Evolutionary conservation across 2,888 invertebrate genomes (phyloP), one percentile per base, ranked within the genome.

Genomic region (Noctua pronuba): DNA sequence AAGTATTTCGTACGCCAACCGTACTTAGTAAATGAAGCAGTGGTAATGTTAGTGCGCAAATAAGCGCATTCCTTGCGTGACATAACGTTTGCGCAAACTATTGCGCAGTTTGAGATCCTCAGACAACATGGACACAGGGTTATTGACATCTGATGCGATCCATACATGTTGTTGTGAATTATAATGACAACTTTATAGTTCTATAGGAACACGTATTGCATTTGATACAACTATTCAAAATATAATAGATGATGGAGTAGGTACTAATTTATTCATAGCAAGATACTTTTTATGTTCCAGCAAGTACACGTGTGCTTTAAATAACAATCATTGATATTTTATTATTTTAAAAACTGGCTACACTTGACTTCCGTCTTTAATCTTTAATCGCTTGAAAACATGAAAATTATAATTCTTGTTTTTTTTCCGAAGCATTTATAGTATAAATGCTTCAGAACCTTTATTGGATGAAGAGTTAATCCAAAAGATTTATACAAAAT

Each of bases 131-230:
- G 65, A 62, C 67, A 65, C 55, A 38, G 49, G 83, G 82, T 76
- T 85, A 71, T 79, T 85, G 85, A 85, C 84, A 75, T 73, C 31
- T 74, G 11, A 68, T 16, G 62, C 38, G 55, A 58, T 60, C n/a
- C 28, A 13, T 46, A 38, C 31, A 31, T 52, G 58, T 62, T 67
- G 49, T 69, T 65, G 21, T 58, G 28, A 64, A 55, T 80, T 58
- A 41, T 46, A 70, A 66, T 70, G 28, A 18, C 35, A 52, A 44
- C 46, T 38, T 41, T 24, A 52, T 69, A 68, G 58, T 64, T 41
- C 21, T 44, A 44, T 66, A 58, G 10, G 4, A 73, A 28, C 28
- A 44, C 8, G 13, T 28, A 49, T 13, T 64, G 18, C 10, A 62
- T 66, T 38, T 44, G 16, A 31, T 52, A 21, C 28, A 49, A 65